Evolutionary conservation across 2,113 vertebrate genomes (phyloP).

Genomic region (Elephantulus edwardii): DNA sequence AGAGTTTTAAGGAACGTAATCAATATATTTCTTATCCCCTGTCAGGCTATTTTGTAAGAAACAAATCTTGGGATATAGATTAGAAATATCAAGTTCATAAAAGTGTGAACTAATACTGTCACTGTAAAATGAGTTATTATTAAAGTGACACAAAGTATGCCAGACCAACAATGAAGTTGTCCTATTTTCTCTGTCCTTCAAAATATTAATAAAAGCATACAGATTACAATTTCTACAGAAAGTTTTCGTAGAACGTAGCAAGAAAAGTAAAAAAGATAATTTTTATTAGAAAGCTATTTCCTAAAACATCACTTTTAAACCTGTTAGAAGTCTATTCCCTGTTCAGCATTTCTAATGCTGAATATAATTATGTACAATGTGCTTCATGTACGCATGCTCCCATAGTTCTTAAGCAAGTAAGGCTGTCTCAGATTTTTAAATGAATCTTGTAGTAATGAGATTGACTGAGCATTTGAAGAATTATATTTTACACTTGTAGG

Average conservation of each 20-base stretch:
- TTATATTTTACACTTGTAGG: not conserved
- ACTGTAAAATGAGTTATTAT: not conserved
- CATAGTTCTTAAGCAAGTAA: not conserved
- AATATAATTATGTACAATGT: not conserved
- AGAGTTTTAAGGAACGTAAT: not conserved
- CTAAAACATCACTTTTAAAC: not conserved
- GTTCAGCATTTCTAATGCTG: not conserved
- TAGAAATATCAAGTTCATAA: constrained; percentile 13
- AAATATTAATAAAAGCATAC: not conserved
- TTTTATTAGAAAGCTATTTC: not conserved
- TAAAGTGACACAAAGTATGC: not conserved
- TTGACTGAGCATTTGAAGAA: not conserved
- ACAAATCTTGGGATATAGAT: not conserved
- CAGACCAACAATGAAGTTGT: not conserved
- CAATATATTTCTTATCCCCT: constrained; percentile 5
- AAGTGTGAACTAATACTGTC: not conserved
- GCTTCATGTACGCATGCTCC: too few species aligned
- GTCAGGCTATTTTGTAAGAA: constrained; percentile 4
- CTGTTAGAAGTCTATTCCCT: too few species aligned
- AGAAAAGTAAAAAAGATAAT: not conserved
- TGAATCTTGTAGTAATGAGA: not conserved
- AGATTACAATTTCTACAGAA: not conserved
- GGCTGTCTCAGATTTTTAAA: not conserved
- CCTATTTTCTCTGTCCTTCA: not conserved
- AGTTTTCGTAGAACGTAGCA: not conserved